Evolutionary conservation across 1,140 invertebrate genomes (phyloP), one percentile per base, ranked within the genome.

Genomic region (Olivierus martensii): DNA sequence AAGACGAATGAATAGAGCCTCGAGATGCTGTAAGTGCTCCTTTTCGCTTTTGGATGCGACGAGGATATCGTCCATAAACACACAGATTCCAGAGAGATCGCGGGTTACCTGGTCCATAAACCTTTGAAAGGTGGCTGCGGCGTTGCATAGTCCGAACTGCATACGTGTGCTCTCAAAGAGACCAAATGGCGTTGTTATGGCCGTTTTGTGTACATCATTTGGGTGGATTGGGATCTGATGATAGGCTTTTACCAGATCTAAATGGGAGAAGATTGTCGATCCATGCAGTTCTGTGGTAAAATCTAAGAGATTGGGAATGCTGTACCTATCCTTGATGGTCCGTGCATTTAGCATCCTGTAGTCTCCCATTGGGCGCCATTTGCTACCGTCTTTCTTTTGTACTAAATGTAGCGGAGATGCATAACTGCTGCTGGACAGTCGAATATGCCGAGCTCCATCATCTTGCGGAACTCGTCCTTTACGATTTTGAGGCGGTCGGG

Each of bases 31-130:
- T 0, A 60, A 42, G 46, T 74, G 72, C n/a, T 64, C 58, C 11
- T 63, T 55, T 49, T 56, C 58, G 17, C 51, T 52, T 3, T 60
- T 48, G 2, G 63, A 67, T 28, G 61, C 70, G 6, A 79, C 61
- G 2, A 76, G 61, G 28, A 77, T 67, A 57, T 79, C 76, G 53
- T 78, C 75, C 0, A 77, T 49, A 55, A 74, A 78, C 0, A 64
- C 59, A 44, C 64, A 61, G 42, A 39, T 57, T 49, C 65, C 72
- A 19, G 62, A 57, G 14, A 62, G 56, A 2, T 19, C 56, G 10
- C 35, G 14, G 2, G 36, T 36, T 12, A 61, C 47, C 41, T 54
- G 34, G 21, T 61, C 59, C 15, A 61, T 58, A 28, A 46, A 46
- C 11, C 51, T 11, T 35, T 61, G 59, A 19, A 57, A 61, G 7